Evolutionary conservation across 2,888 invertebrate species (phyloP).

Genomic region (Caenorhabditis wallacei): DNA sequence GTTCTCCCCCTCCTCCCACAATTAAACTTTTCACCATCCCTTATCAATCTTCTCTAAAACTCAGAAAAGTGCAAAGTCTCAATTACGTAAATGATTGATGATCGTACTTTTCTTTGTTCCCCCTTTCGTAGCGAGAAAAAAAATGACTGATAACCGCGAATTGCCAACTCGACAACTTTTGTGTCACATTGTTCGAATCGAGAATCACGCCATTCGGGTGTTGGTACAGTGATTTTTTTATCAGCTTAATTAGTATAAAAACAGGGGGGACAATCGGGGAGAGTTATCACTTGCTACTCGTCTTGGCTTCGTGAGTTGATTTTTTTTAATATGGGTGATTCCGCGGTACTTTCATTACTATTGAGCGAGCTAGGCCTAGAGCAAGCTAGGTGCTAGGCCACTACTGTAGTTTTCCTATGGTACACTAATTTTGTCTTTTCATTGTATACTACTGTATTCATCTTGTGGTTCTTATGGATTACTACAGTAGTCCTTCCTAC

Average conservation of each 20-base stretch:
- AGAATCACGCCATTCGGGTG: background rate
- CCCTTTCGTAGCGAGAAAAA: background rate
- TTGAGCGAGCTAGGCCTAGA: too few relatives aligned
- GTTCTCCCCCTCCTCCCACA: background rate
- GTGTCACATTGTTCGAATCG: too few relatives aligned
- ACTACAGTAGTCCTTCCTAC: too few relatives aligned
- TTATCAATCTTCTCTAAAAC: background rate
- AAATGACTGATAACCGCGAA: background rate
- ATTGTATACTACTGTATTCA: too few relatives aligned
- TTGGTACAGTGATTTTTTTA: background rate
- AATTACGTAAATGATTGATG: slow-evolving; percentile 8
- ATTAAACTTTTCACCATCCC: background rate
- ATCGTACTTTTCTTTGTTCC: background rate
- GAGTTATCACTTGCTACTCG: background rate
- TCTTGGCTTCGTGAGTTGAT: too few relatives aligned
- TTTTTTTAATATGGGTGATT: too few relatives aligned
- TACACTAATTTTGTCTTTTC: too few relatives aligned
- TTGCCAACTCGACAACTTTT: background rate
- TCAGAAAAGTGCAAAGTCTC: background rate
- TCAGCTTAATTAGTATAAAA: background rate
- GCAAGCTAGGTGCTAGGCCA: too few relatives aligned
- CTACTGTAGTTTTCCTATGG: too few relatives aligned
- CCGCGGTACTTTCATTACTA: too few relatives aligned
- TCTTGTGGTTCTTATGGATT: too few relatives aligned
- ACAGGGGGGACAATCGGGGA: background rate